Evolutionary conservation across 53 echinoderm and acorn worm species (phyloP), one percentile per base, ranked within the genome.

Genomic region (Arbacia lixula): DNA sequence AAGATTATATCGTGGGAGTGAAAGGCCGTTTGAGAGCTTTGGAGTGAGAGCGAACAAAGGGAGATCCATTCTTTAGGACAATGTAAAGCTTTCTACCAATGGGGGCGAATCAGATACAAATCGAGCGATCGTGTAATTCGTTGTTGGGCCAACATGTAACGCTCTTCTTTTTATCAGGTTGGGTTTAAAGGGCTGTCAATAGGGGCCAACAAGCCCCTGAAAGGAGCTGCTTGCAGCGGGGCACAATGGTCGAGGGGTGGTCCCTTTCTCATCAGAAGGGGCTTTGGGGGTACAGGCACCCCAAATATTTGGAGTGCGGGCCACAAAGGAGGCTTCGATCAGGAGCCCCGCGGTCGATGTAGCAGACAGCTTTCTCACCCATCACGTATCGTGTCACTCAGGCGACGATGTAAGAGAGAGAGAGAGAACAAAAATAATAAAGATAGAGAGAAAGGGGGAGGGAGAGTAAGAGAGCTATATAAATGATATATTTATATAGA

Each of bases 61-160:
- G 69, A 29, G 14, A 46, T 41, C 34, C 27, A 43, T 69, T 20
- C 43, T 69, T 69, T 27, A 26, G 41, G 14, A 69, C 52, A 74
- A 51, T 74, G 53, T 34, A 34, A 42, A 74, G 34, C 74, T 74
- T 74, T 74, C 21, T 20, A 74, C 51, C 14, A 31, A 51, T 52
- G 46, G 14, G 46, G 21, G 53, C 46, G 74, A 74, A 39, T 77
- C 27, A 36, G 58, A 28, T 17, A 21, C 55, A 21, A 19, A 77
- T 77, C 55, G 77, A 77, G 26, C 28, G 37, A 57, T 58, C 57
- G 57, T 57, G 57, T 77, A 36, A 9, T 54, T 22, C 21, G 12
- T 29, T 77, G 77, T 77, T 77, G 77, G 56, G 54, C 36, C 77
- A 77, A 77, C 77, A 77, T 37, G 77, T 37, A 32, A 77, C 55